A percentile compares a stretch with the other conserved stretches of the same genome.
These are phyloP conservation scores for Lasioglossum pauxillum DNA, from an alignment of 2,888 invertebrate species.

Conservation along the genomic window DNA sequence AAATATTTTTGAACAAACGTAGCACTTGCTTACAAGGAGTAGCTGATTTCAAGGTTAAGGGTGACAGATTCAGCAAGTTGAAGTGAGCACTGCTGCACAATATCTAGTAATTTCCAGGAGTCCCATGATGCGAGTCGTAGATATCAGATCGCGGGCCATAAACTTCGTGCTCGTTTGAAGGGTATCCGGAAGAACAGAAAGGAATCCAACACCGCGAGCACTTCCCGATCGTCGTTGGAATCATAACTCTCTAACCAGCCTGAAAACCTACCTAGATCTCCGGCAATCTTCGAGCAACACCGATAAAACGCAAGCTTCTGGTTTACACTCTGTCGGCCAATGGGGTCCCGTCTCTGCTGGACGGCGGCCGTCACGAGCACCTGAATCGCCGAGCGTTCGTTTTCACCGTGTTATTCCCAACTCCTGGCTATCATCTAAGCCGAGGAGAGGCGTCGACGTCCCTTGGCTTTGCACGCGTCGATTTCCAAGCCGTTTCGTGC, in stretches of 20 bases:
- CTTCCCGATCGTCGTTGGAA: neutral
- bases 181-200: neutral
- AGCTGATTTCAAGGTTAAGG: no score
- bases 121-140: neutral
- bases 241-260: conserved; percentile 2
- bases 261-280: conserved; percentile 15
- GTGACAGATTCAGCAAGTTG: neutral
- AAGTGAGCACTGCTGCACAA: neutral
- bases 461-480: conserved; percentile 36
- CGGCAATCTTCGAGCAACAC: conserved; percentile 24
- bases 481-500: conserved; percentile 54
- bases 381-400: conserved; percentile 18
- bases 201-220: neutral
- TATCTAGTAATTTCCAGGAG: neutral
- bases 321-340: conserved; percentile 37
- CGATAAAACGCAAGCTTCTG: conserved; percentile 47
- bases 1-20: no score
- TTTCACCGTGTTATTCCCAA: neutral
- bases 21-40: no score
- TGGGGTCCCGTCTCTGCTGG: neutral
- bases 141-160: neutral
- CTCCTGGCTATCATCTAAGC: conserved; percentile 10
- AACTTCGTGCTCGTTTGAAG: neutral
- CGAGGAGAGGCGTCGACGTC: conserved; percentile 29
- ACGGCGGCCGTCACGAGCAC: conserved; percentile 27